phyloP scores from a whole-genome alignment of 2,888 invertebrate species.

The Hyles lineata region DNA sequence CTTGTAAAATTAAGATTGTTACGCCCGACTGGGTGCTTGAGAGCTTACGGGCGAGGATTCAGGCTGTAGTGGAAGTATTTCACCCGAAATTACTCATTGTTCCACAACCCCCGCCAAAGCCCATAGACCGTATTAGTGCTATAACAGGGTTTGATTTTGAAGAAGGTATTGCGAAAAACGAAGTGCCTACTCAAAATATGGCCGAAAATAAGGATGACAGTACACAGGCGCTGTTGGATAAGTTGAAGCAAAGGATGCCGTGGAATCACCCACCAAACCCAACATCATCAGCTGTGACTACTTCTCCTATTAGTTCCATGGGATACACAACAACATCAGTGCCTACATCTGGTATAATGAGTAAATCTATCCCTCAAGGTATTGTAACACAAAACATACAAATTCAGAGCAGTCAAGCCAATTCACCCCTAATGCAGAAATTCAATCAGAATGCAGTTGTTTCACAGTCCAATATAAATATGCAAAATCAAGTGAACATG shows the following conservation, averaged over 20 bases:
- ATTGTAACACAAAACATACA: constrained; percentile 77
- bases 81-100: constrained; percentile 92
- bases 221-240: constrained; percentile 89
- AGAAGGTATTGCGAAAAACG: constrained; percentile 82
- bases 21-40: constrained; percentile 97
- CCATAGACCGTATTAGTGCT: constrained; percentile 81
- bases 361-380: constrained; percentile 73
- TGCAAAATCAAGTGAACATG: constrained; percentile 67
- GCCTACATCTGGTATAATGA: constrained; percentile 72
- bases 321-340: constrained; percentile 70
- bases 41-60: constrained; percentile 87
- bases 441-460: constrained; percentile 71
- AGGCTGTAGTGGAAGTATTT: constrained; percentile 88
- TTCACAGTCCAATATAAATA: constrained; percentile 59
- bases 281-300: constrained; percentile 63
- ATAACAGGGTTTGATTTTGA: constrained; percentile 84
- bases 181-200: constrained; percentile 82
- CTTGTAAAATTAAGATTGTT: constrained; percentile 88
- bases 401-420: constrained; percentile 72
- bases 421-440: constrained; percentile 72
- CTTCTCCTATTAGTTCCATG: constrained; percentile 72
- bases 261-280: constrained; percentile 88
- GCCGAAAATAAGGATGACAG: constrained; percentile 83
- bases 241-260: constrained; percentile 91
- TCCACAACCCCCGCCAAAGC: constrained; percentile 75